These are phyloP conservation scores for Chrosomus eos DNA, from an alignment of 2,797 vertebrate species.

Conservation along the genomic window DNA sequence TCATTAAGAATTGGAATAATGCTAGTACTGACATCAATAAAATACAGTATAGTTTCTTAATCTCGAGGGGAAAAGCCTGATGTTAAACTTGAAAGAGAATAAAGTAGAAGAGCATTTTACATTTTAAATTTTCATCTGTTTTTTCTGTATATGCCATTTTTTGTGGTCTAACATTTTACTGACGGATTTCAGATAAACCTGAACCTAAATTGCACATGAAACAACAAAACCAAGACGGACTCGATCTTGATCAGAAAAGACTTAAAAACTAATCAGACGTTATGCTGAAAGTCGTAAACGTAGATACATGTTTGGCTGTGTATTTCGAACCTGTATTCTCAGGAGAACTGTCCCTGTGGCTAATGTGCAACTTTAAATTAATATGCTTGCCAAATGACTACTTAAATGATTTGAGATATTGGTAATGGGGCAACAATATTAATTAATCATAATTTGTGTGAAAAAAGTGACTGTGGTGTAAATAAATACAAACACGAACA, in stretches of 20 bases:
- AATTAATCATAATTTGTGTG: not conserved
- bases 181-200: not conserved
- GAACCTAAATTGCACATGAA: too few species aligned
- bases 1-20: slow-evolving; percentile 14
- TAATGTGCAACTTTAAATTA: not conserved
- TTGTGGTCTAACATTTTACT: not conserved
- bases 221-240: not conserved
- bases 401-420: not conserved
- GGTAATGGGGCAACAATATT: not conserved
- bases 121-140: not conserved
- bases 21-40: not conserved
- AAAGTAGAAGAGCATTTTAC: not conserved
- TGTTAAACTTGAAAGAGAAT: not conserved
- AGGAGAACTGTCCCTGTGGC: not conserved
- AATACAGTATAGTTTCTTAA: not conserved
- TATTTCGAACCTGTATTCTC: not conserved
- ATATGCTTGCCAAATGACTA: slow-evolving; percentile 16
- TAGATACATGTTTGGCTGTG: not conserved
- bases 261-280: not conserved
- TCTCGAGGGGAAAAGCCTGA: not conserved
- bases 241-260: not conserved
- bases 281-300: not conserved
- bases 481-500: not conserved
- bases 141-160: not conserved
- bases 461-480: not conserved